Evolutionary conservation across 2,888 invertebrate species (phyloP), one percentile per base, ranked within the genome.

Genomic region (Phorcus lineatus): DNA sequence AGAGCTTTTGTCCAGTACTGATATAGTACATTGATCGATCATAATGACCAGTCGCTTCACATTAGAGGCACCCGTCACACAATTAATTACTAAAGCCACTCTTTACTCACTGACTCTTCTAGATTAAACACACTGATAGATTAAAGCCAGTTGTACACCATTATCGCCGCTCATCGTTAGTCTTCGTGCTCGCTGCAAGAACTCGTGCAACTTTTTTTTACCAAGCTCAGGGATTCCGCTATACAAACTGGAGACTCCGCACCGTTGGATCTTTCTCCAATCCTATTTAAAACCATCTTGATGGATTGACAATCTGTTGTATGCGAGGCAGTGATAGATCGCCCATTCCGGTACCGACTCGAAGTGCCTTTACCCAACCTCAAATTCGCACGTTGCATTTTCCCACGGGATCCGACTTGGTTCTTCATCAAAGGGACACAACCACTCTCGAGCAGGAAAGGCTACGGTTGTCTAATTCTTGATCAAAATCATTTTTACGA

Each of bases 401-500:
- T 36, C 70, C 40, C 19, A 11, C 17, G 40, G 70, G 40, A 70
- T 17, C 13, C 11, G 16, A 36, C 40, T 2, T 19, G 31, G 16
- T n/a, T 17, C 19, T 16, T 17, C 40, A 31, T 70, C 70, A 70
- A 70, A 70, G 70, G 70, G 70, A 70, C 36, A 24, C n/a, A 70
- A 70, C 70, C 36, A 40, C 70, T 70, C 40, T 70, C 17, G 70
- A 9, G 40, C 19, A 40, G 19, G 70, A 16, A 17, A 70, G 40
- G 70, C 70, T 36, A 70, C 40, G 70, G 40, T 70, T 70, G 70
- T 70, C 70, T 70, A 70, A 70, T 70, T 70, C 70, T 70, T 70
- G 70, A 70, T 70, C 70, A 70, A 40, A 70, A 70, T 70, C 70
- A 70, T 70, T 70, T 70, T 70, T 70, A 70, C 70, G 70, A 70